Evolutionary conservation across 2,888 invertebrate species (phyloP), one percentile per base, ranked within the genome.

Genomic region (Caenorhabditis parvicauda): DNA sequence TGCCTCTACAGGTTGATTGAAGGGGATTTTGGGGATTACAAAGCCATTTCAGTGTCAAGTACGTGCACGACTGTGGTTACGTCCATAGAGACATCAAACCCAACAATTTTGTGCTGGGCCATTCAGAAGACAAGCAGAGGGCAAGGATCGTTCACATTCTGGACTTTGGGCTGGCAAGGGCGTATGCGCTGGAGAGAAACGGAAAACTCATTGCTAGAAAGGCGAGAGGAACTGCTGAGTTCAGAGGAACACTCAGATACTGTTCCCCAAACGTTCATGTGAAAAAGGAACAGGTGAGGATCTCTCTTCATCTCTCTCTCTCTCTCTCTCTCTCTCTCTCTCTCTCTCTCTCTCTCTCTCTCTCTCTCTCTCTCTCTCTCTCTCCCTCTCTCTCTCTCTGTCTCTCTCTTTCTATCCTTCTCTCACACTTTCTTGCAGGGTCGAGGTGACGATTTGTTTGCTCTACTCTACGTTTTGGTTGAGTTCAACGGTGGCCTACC

Each of bases 401-500:
- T n/a, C n/a, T n/a, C n/a, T n/a, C n/a, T n/a, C n/a, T n/a, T n/a
- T n/a, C n/a, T n/a, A n/a, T n/a, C n/a, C n/a, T n/a, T n/a, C n/a
- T n/a, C n/a, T n/a, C n/a, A n/a, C n/a, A n/a, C n/a, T n/a, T n/a
- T n/a, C n/a, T n/a, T n/a, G n/a, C n/a, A n/a, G n/a, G n/a, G 55
- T 1, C 49, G 58, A 0, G 48, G 39, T 32, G 64, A 64, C 38
- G 65, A 68, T 25, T 38, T 68, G 2, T 65, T 63, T 62, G 62
- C 68, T 21, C 54, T 64, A 29, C 35, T 67, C 24, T 70, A 54
- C 57, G 64, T 65, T 37, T 45, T 65, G 42, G 76, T 77, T 51
- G 74, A 72, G 52, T 52, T 92, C 91, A 81, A 90, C 90, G 74
- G 72, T 45, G 74, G 72, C 0, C 68, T 76, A 27, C 76, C 75